Evolutionary conservation across 1,140 invertebrate genomes (phyloP).

Genomic region (Rhopalosiphum padi): DNA sequence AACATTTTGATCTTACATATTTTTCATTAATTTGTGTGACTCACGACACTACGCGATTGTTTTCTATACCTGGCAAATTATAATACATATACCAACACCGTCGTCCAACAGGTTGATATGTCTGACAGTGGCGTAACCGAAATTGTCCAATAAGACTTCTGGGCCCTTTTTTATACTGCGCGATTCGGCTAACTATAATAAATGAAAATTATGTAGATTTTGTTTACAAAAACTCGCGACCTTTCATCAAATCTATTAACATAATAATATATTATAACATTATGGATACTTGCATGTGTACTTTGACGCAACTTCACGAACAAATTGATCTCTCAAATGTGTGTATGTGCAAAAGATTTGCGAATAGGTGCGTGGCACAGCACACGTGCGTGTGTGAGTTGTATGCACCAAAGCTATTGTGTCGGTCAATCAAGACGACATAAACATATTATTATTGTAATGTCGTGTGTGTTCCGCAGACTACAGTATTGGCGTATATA

Average conservation of each 20-base stretch:
- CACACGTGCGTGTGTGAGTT: background rate
- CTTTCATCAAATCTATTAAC: background rate
- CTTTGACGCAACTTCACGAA: background rate
- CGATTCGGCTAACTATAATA: too few relatives aligned
- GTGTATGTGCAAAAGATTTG: background rate
- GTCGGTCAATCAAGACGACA: conserved; percentile 35
- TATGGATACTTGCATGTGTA: background rate
- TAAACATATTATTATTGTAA: conserved; percentile 31
- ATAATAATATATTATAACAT: too few relatives aligned
- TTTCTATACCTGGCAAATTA: too few relatives aligned
- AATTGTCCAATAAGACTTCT: too few relatives aligned
- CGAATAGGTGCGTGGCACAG: background rate
- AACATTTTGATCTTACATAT: too few relatives aligned
- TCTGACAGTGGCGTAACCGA: too few relatives aligned
- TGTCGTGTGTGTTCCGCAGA: background rate
- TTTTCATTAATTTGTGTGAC: too few relatives aligned
- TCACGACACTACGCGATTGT: too few relatives aligned
- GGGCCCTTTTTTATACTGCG: too few relatives aligned
- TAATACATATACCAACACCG: too few relatives aligned
- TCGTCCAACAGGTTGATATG: too few relatives aligned
- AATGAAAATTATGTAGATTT: too few relatives aligned
- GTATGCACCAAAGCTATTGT: background rate
- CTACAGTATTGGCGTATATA: background rate
- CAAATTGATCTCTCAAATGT: background rate
- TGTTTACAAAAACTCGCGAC: background rate